A percentile compares a stretch with the other conserved stretches of the same genome.
Conservation (phyloP, 2,888 invertebrate genomes). For the Tetranychus truncatus region DNA sequence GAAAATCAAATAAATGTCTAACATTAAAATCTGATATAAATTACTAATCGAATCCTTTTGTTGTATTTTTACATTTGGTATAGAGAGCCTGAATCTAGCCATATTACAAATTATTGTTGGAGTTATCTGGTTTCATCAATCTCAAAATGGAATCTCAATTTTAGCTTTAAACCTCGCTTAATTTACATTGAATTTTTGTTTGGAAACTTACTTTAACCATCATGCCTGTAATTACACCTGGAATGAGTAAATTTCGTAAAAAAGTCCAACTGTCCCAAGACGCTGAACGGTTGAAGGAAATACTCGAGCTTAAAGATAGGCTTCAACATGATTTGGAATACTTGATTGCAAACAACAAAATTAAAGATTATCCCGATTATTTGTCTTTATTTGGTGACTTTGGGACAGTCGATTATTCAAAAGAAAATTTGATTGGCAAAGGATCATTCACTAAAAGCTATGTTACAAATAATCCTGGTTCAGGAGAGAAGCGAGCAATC, state of each 20-base stretch:
- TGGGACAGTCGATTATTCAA: neutral
- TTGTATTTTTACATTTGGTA: no score
- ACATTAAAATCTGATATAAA: no score
- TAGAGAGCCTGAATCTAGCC: no score
- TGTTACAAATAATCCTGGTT: neutral
- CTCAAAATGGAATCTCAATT: no score
- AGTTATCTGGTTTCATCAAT: no score
- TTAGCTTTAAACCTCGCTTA: no score
- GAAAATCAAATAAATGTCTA: no score
- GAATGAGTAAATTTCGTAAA: conserved; percentile 2
- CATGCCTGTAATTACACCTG: neutral
- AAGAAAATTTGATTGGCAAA: neutral
- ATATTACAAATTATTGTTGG: no score
- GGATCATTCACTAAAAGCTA: neutral
- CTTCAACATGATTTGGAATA: neutral
- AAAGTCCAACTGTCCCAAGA: neutral
- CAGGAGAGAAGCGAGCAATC: neutral
- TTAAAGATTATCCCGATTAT: neutral
- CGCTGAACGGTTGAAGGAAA: neutral
- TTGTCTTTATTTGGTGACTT: neutral
- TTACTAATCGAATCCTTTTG: no score
- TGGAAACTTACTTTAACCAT: neutral
- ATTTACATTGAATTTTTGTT: no score
- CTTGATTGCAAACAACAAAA: neutral
- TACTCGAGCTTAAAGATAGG: neutral